Base-by-base conservation (phyloP, 2,113 vertebrate species). In the Climacteris rufus region DNA sequence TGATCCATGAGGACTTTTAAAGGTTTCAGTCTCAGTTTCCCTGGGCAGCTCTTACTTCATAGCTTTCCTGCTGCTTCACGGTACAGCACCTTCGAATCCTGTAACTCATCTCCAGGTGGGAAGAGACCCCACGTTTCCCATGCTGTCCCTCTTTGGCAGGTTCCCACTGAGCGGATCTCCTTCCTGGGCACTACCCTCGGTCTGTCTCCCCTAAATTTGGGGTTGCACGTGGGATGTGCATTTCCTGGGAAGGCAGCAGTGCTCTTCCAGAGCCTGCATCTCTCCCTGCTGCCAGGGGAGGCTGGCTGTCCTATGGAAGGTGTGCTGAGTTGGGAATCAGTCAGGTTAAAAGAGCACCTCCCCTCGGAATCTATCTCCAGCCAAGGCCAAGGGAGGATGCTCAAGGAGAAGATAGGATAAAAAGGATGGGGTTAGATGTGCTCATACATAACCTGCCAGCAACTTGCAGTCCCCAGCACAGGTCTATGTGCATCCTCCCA, bases 1-100 rank as follows among this genome's bases (percentile, higher is more conserved):
- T 1, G 18, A 97, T 74, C 93, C 60, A 10, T 86, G 28, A 93
- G 68, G 72, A 56, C 80, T 93, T 89, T 56, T 21, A 81, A 83
- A 83, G 5, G 21, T 70, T 89, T 91, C 70, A 74, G 60, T 83
- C 9, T 2, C 61, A 50, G 60, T 35, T 79, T 84, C 31, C 5
- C 65, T 13, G 19, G 40, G 19, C 20, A 57, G 54, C 57, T 93
- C 30, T 86, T 49, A 9, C 49, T 90, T 79, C 64, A 52, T 33
- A 83, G 79, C 76, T 68, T 24, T 74, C 63, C 66, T 45, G 71
- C 49, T 3, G 23, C 75, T 92, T 88, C 47, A 11, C 74, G 44
- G 42, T 30, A 54, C 57, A 52, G 65, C 0, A 2, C 65, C 65
- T 95, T 61, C 79, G 82, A 65, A 37, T 76, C 53, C 83, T 40